Base-by-base conservation (phyloP, 2,888 invertebrate genomes). In the Lasioglossum lativentre region DNA sequence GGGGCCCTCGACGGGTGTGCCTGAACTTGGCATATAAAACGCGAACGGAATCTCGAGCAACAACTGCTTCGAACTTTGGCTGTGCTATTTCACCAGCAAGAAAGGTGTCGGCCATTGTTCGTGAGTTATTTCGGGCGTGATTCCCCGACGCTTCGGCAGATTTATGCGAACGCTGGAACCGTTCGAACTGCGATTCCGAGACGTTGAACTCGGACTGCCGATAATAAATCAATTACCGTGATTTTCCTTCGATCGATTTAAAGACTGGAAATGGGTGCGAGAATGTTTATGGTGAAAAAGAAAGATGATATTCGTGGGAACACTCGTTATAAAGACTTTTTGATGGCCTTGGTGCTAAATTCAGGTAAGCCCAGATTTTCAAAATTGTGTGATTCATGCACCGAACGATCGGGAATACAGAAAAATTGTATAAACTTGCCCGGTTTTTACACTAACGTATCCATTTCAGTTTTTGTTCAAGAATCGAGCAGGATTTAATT, bases 11-110 rank as follows among this genome's bases (percentile, higher is more conserved):
- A 66, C 72, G 47, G 45, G 66, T 78, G 80, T 27, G n/a, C 40
- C 75, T 82, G 85, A 78, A 82, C 89, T 89, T 89, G 89, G 89
- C 89, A 87, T 76, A 79, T 79, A 88, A 87, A 83, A 56, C 47
- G n/a, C 68, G 3, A 59, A 74, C 68, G 85, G 85, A 83, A 88
- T 77, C 66, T 85, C 82, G 72, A n/a, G 82, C 59, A 42, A 63
- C 78, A 75, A 75, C 38, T n/a, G 76, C 8, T 52, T 70, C 84
- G 74, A 77, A 75, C 40, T 71, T 63, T 6, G 52, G 52, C 52
- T 5, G 19, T 19, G 47, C 19, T 3, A 19, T 19, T 47, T 1
- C 23, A 23, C 52, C 19, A 27, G n/a, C 56, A 27, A 59, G 82
- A 78, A 84, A 84, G 74, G 77, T 84, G 77, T 52, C 23, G 45